Base-by-base conservation (phyloP, 1,140 invertebrate genomes). In the Aphidius gifuensis region DNA sequence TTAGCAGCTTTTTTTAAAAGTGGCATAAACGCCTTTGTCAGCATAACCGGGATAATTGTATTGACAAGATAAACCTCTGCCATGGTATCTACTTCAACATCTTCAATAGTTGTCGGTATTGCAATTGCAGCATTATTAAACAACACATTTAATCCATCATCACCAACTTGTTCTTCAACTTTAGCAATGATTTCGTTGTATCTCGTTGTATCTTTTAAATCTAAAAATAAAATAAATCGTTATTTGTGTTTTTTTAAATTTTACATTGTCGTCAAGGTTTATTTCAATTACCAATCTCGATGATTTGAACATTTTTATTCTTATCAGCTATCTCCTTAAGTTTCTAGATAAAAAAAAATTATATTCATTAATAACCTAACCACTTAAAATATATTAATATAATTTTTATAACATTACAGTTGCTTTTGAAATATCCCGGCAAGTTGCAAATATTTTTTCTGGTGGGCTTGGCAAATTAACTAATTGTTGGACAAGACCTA, bases 111-210 rank as follows among this genome's bases (percentile, higher is more conserved):
- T 2, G 88, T 86, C 61, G 88, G 92, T 3, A 88, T 85, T 2
- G 87, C 83, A 32, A 91, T 80, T 11, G 91, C 93, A 47, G 93
- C 93, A 83, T 94, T 96, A 71, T 95, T 96, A 48, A 95, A 87
- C 1, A 96, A 79, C 21, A 94, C 82, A 77, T 94, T 93, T 0
- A 96, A 76, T 5, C 92, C 93, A 55, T 82, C 71, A 9, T 85
- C 82, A 53, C 87, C 85, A 2, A 92, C 84, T 46, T 87, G 79
- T 64, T 83, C 68, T 5, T 71, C 66, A 1, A 93, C 84, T 66
- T 85, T 67, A 9, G 84, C 74, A 0, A 85, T 77, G 7, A 92
- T 71, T 42, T 80, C 78, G 0, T 82, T 79, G 65, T 88, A 89
- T 16, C 76, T 80, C 16, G 85, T 77, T 23, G 85, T 83, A 61